Evolutionary conservation across 2,888 invertebrate genomes (phyloP).

Genomic region (Hyposoter dolosus): DNA sequence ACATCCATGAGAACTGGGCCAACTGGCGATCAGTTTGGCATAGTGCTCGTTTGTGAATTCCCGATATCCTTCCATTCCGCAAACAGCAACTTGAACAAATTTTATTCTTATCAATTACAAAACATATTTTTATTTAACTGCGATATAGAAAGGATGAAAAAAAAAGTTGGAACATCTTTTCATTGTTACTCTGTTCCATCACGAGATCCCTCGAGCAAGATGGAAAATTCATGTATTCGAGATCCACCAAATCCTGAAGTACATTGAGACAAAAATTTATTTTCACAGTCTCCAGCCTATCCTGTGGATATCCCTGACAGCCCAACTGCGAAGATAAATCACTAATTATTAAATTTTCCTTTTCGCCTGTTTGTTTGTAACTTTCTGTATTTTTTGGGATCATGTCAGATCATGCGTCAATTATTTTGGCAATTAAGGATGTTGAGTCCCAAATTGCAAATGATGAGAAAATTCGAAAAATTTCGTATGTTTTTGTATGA

Average conservation of each 20-base stretch:
- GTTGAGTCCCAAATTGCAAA: too few relatives aligned
- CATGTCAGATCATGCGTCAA: background rate
- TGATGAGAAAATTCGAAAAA: too few relatives aligned
- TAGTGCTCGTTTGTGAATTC: constrained; percentile 83
- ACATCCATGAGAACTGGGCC: constrained; percentile 84
- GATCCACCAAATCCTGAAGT: constrained; percentile 77
- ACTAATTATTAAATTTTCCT: background rate
- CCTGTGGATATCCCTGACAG: constrained; percentile 63
- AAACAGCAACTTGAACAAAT: constrained; percentile 83
- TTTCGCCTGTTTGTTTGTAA: background rate
- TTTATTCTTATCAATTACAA: background rate
- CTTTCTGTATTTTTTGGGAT: background rate
- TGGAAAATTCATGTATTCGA: constrained; percentile 78
- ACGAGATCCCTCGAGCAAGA: constrained; percentile 77
- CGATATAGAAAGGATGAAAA: background rate
- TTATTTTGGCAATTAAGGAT: background rate
- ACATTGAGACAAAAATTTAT: constrained; percentile 77
- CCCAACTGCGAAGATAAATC: constrained; percentile 69
- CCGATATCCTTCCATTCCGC: constrained; percentile 85
- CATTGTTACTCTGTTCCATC: constrained; percentile 81
- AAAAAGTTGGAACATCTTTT: background rate
- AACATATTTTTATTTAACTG: background rate
- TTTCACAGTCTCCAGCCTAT: constrained; percentile 65
- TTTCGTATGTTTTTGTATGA: too few relatives aligned
- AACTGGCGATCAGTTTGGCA: constrained; percentile 80